These are phyloP conservation scores for Oasisia sp. DNA, from an alignment of 2,888 invertebrate genomes.

Conservation along the genomic window DNA sequence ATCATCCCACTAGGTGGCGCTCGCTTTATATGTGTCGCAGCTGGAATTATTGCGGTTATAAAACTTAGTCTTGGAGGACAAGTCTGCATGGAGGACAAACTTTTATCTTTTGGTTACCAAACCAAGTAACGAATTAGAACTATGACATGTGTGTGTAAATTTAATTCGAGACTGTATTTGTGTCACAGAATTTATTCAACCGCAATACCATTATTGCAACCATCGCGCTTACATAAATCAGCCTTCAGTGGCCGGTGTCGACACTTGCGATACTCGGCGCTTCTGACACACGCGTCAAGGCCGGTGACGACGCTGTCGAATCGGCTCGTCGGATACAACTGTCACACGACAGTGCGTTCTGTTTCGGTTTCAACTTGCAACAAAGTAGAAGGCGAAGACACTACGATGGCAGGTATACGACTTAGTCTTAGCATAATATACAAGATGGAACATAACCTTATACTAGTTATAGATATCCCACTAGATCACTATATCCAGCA, in stretches of 20 bases:
- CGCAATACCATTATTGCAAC: neutral
- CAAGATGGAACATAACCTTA: too few relatives aligned
- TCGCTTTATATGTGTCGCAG: neutral
- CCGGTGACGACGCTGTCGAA: too few relatives aligned
- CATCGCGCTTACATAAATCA: neutral
- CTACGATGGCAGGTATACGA: too few relatives aligned
- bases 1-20: neutral
- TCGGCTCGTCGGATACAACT: too few relatives aligned
- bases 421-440: too few relatives aligned
- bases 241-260: neutral
- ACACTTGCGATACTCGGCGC: neutral
- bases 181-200: neutral
- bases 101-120: neutral
- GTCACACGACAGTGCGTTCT: too few relatives aligned
- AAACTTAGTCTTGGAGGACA: neutral
- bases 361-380: too few relatives aligned
- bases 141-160: neutral
- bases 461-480: too few relatives aligned
- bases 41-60: neutral
- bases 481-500: too few relatives aligned
- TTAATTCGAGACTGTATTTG: neutral
- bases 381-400: too few relatives aligned
- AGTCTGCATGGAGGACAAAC: neutral
- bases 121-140: neutral
- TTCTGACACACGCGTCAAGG: too few relatives aligned